Conservation (phyloP, 2,888 invertebrate species). For the Acheta domesticus region DNA sequence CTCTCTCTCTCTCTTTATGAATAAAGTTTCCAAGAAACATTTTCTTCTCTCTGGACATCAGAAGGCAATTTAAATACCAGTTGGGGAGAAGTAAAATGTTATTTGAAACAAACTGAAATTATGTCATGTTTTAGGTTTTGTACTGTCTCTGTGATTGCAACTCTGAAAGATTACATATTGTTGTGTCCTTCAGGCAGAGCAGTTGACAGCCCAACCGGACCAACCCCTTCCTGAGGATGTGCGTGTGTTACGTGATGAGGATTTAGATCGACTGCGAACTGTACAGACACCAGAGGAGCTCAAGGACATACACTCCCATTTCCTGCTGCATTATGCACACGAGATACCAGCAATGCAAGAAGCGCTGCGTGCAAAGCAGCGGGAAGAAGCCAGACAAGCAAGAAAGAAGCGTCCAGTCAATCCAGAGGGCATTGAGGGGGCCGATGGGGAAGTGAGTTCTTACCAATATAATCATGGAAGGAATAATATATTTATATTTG, state of each 20-base stretch:
- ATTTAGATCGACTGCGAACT: slow-evolving; percentile 70
- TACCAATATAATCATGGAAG: too few relatives aligned
- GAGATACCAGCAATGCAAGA: slow-evolving; percentile 82
- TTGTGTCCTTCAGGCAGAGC: slow-evolving; percentile 59
- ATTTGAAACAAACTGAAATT: too few relatives aligned
- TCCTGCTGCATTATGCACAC: slow-evolving; percentile 85
- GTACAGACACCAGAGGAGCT: slow-evolving; percentile 87
- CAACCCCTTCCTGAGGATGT: slow-evolving; percentile 79
- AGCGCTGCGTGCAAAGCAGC: slow-evolving; percentile 63
- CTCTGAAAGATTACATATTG: too few relatives aligned
- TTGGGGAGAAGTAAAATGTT: too few relatives aligned
- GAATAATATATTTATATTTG: too few relatives aligned
- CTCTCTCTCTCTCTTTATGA: too few relatives aligned
- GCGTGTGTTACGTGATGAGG: slow-evolving; percentile 78
- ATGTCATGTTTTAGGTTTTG: too few relatives aligned
- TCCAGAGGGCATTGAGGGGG: slow-evolving; percentile 45
- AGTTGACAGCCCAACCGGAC: slow-evolving; percentile 75
- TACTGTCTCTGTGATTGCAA: too few relatives aligned
- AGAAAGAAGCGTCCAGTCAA: slow-evolving; percentile 39
- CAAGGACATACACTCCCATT: slow-evolving; percentile 89
- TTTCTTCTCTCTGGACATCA: too few relatives aligned
- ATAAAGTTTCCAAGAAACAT: too few relatives aligned
- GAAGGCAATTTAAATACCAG: too few relatives aligned
- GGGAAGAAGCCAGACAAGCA: slow-evolving; percentile 58
- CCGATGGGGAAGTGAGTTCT: slow-evolving; percentile 40